Conservation (phyloP, 2,113 vertebrate species). For the Muscicapa adusta region DNA sequence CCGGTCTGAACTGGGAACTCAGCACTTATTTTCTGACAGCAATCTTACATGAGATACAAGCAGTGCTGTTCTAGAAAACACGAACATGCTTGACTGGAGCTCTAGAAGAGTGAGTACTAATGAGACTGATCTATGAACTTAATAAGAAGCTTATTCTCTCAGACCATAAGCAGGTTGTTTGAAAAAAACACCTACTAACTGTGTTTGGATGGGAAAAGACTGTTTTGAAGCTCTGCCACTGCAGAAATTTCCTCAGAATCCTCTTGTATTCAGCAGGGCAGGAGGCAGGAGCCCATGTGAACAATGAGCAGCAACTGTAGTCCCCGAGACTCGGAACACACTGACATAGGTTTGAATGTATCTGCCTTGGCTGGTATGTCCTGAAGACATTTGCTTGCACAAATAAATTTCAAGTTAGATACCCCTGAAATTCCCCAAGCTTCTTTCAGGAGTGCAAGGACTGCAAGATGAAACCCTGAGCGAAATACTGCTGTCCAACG, state of each 20-base stretch:
- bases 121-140: not conserved
- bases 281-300: not conserved
- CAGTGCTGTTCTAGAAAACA: not conserved
- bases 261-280: not conserved
- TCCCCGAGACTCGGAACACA: rapidly evolving
- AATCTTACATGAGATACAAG: not conserved
- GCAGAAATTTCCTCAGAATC: not conserved
- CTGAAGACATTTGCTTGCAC: not conserved
- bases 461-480: not conserved
- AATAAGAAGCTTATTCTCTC: not conserved
- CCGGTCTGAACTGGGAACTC: not conserved
- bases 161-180: not conserved
- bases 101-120: not conserved
- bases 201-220: not conserved
- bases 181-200: not conserved
- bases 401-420: not conserved
- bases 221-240: not conserved
- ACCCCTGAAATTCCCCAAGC: not conserved
- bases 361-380: not conserved
- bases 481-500: not conserved
- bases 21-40: not conserved
- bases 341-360: not conserved
- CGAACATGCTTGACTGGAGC: not conserved
- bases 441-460: not conserved
- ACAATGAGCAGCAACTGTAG: not conserved